A percentile compares a stretch with the other conserved stretches of the same genome.
Conservation (phyloP, 1,140 invertebrate genomes). For the Daktulosphaira vitifoliae region DNA sequence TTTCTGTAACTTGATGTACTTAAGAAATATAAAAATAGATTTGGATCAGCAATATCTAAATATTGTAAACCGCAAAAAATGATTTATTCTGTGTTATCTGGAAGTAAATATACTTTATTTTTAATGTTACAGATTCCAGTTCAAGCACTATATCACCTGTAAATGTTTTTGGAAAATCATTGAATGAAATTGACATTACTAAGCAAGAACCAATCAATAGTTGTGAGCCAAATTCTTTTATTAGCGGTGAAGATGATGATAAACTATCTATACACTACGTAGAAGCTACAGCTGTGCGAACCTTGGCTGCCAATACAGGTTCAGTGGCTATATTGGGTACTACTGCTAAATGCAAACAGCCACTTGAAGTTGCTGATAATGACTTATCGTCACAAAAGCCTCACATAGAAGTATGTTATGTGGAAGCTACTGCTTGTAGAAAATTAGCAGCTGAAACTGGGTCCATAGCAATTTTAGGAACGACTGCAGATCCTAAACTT, state of each 20-base stretch:
- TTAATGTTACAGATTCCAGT: too few species aligned
- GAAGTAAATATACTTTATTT: too few species aligned
- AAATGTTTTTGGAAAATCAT: too few species aligned
- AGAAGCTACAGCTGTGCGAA: conserved; percentile 38
- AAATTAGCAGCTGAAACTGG: conserved; percentile 39
- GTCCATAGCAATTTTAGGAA: conserved; percentile 38
- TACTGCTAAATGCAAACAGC: conserved; percentile 37
- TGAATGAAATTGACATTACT: too few species aligned
- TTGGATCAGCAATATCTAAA: too few species aligned
- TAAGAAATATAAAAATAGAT: too few species aligned
- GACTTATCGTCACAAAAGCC: background rate
- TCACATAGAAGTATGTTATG: background rate
- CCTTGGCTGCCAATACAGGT: conserved; percentile 38
- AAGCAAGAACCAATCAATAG: too few species aligned
- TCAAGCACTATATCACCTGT: too few species aligned
- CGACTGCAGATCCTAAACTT: background rate
- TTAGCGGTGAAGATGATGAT: background rate
- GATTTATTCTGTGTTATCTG: too few species aligned
- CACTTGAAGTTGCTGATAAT: background rate
- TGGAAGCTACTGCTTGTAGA: conserved; percentile 39
- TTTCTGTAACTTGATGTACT: too few species aligned
- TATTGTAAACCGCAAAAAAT: too few species aligned
- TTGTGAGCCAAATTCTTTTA: too few species aligned
- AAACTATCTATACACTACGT: conserved; percentile 18
- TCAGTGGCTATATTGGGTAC: conserved; percentile 40